These are phyloP conservation scores for Diadophis punctatus DNA, from an alignment of 2,113 vertebrate genomes.

Conservation along the genomic window DNA sequence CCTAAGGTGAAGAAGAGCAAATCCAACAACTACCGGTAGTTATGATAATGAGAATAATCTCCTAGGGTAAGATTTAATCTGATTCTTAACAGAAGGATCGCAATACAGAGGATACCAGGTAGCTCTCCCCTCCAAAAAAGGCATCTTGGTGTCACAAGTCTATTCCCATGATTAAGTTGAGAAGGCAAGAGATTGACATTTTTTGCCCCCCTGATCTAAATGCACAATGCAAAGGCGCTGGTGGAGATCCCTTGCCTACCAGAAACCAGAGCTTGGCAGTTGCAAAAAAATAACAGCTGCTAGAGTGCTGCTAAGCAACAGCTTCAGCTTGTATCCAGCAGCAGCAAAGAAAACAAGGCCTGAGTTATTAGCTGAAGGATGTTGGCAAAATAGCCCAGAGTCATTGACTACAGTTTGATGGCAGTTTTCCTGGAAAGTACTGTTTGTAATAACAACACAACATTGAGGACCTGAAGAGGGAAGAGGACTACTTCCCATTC, in stretches of 20 bases:
- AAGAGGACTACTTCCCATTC: neutral
- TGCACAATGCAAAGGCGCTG: neutral
- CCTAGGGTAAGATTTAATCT: neutral
- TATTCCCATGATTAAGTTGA: neutral
- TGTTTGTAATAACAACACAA: neutral
- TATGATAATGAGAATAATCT: neutral
- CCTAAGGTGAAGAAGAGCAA: neutral
- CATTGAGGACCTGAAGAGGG: neutral
- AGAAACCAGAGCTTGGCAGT: neutral
- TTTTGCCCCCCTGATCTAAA: neutral
- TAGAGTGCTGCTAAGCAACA: constrained; percentile 14
- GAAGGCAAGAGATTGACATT: neutral
- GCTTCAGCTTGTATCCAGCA: neutral
- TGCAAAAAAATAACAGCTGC: constrained; percentile 7
- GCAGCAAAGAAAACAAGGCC: constrained; percentile 1
- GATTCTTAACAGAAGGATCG: neutral
- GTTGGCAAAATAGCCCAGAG: neutral
- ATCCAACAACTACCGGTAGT: neutral
- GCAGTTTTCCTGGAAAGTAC: neutral
- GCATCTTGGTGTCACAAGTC: neutral
- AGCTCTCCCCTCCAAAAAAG: neutral
- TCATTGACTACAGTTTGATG: neutral
- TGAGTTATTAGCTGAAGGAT: neutral
- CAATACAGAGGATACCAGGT: neutral
- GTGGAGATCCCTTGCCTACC: neutral